These are phyloP conservation scores for Scyliorhinus canicula DNA, from an alignment of 2,797 vertebrate genomes.

Conservation along the genomic window DNA sequence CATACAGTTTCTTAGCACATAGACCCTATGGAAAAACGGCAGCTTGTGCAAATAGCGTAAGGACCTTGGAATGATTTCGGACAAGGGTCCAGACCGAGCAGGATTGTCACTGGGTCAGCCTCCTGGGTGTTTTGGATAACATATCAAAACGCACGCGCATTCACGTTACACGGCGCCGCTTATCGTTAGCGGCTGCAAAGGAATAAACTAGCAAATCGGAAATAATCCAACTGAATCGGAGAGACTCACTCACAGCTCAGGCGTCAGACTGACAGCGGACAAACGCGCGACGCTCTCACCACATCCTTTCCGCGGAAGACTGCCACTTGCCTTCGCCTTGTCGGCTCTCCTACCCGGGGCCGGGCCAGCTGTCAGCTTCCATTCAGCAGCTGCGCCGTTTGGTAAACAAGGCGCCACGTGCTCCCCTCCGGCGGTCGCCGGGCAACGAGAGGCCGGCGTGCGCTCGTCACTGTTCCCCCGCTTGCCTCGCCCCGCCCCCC, in stretches of 20 bases:
- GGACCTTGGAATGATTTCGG: not conserved
- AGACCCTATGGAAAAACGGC: not conserved
- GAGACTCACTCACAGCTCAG: not conserved
- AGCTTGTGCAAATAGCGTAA: not conserved
- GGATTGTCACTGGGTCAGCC: not conserved
- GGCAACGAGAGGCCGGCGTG: not conserved
- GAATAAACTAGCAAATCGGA: not conserved
- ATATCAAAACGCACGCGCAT: not conserved
- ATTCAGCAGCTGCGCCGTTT: not conserved
- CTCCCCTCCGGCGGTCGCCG: conserved; percentile 2
- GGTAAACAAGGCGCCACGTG: conserved; percentile 39
- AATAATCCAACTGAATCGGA: not conserved
- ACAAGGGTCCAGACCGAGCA: not conserved
- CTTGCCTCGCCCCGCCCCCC: no score
- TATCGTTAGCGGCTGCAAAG: not conserved
- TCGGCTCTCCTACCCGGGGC: no score
- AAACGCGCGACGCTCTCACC: not conserved
- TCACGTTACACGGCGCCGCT: not conserved
- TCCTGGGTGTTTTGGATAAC: not conserved
- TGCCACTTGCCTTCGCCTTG: not conserved
- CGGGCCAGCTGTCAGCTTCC: conserved; percentile 15
- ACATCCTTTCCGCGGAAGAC: not conserved
- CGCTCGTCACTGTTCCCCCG: not conserved
- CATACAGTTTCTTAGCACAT: not conserved
- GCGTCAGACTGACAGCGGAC: not conserved